These are phyloP conservation scores for Volucella bombylans DNA, from an alignment of 2,888 invertebrate genomes.

Conservation along the genomic window DNA sequence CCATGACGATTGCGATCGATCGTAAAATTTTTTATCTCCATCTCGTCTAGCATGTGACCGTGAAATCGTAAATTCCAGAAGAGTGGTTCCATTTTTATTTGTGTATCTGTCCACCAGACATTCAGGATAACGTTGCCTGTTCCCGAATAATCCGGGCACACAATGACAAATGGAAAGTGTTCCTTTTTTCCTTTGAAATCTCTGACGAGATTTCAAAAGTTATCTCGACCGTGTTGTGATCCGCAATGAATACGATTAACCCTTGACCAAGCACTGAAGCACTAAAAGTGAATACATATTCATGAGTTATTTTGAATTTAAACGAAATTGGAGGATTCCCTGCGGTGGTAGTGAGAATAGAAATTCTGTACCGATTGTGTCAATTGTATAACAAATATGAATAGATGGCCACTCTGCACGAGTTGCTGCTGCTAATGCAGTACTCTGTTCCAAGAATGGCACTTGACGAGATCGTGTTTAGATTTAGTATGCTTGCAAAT, in stretches of 20 bases:
- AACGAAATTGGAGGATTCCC: slow-evolving; percentile 39
- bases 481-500: slow-evolving; percentile 58
- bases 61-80: slow-evolving; percentile 62
- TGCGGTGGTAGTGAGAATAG: slow-evolving; percentile 42
- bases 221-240: slow-evolving; percentile 26
- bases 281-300: slow-evolving; percentile 34
- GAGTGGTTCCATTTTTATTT: background rate
- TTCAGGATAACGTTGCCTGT: slow-evolving; percentile 12
- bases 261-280: slow-evolving; percentile 40
- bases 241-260: slow-evolving; percentile 49
- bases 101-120: background rate
- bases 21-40: slow-evolving; percentile 48
- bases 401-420: background rate
- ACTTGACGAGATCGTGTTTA: slow-evolving; percentile 64
- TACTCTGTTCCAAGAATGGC: slow-evolving; percentile 35
- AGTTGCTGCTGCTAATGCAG: background rate
- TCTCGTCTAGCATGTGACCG: slow-evolving; percentile 46
- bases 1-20: slow-evolving; percentile 15
- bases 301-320: slow-evolving; percentile 47
- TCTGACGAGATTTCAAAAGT: slow-evolving; percentile 6
- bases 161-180: slow-evolving; percentile 6
- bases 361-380: slow-evolving; percentile 54
- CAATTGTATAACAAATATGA: slow-evolving; percentile 26
- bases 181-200: background rate
- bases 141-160: background rate